Evolutionary conservation across 2,888 invertebrate species (phyloP).

Genomic region (Aphidoletes aphidimyza): DNA sequence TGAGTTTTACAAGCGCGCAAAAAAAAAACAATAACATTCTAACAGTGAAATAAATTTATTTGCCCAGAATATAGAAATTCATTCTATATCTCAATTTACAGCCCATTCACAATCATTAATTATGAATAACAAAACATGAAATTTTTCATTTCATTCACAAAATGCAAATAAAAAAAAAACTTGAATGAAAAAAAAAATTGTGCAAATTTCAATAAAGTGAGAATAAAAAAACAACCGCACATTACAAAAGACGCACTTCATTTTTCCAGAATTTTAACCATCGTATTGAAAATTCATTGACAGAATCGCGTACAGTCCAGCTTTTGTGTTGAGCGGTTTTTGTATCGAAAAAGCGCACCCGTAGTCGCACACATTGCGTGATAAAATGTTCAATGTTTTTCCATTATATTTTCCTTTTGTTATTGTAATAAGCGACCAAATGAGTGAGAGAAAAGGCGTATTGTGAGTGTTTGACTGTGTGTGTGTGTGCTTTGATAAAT

Average conservation of each 20-base stretch:
- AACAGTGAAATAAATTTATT: too few relatives aligned
- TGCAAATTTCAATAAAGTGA: background rate
- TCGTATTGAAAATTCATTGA: conserved; percentile 2
- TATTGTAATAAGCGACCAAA: background rate
- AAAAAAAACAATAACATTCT: too few relatives aligned
- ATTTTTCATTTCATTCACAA: too few relatives aligned
- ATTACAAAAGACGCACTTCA: conserved; percentile 14
- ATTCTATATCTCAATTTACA: background rate
- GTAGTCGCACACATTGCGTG: conserved; percentile 29
- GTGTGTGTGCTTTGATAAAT: background rate
- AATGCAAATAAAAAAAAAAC: background rate
- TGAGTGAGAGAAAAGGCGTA: too few relatives aligned
- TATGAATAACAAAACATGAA: too few relatives aligned
- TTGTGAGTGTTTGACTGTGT: background rate
- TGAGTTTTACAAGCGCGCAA: too few relatives aligned
- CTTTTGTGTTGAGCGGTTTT: background rate
- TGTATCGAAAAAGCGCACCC: conserved; percentile 2
- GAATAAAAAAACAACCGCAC: too few relatives aligned
- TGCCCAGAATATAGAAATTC: too few relatives aligned
- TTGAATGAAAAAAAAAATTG: background rate
- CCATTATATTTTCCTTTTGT: background rate
- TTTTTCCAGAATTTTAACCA: background rate
- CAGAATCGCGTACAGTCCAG: background rate
- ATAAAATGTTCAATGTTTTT: conserved; percentile 47
- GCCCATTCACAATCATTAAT: too few relatives aligned